A percentile compares a stretch with the other conserved stretches of the same genome.
Evolutionary conservation across 2,113 vertebrate species (phyloP).

Genomic region (Hippocampus mohnikei): DNA sequence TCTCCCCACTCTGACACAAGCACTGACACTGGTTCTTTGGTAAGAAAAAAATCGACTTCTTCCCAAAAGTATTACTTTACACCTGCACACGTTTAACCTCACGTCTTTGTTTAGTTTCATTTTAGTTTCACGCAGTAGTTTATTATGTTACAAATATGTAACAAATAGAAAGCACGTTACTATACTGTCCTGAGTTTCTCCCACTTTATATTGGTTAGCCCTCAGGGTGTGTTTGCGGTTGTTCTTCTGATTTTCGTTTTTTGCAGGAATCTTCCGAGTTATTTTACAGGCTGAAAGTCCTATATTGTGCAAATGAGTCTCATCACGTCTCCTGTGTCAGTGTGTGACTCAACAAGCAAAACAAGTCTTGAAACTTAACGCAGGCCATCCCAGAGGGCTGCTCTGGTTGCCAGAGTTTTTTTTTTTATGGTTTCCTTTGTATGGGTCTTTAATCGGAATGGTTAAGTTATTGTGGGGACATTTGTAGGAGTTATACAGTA

Average conservation of each 20-base stretch:
- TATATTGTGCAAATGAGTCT: slow-evolving; percentile 32
- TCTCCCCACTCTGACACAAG: slow-evolving; percentile 8
- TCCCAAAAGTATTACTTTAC: not conserved
- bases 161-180: not conserved
- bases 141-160: not conserved
- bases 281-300: slow-evolving; percentile 2
- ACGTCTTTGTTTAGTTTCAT: not conserved
- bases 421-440: not conserved
- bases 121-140: not conserved
- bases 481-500: not conserved
- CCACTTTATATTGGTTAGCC: not conserved
- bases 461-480: not conserved
- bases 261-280: not conserved
- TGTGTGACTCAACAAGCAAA: slow-evolving; percentile 44
- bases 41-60: slow-evolving; percentile 24
- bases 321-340: slow-evolving; percentile 38
- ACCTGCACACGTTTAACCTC: not conserved
- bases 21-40: slow-evolving; percentile 33
- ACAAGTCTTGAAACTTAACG: slow-evolving; percentile 49
- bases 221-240: not conserved
- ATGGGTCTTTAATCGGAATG: not conserved
- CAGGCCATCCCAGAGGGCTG: slow-evolving; percentile 20
- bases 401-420: slow-evolving; percentile 18
- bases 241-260: not conserved
- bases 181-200: not conserved